Evolutionary conservation across 2,113 vertebrate species (phyloP), one percentile per base, ranked within the genome.

Genomic region (Reinhardtius hippoglossoides): DNA sequence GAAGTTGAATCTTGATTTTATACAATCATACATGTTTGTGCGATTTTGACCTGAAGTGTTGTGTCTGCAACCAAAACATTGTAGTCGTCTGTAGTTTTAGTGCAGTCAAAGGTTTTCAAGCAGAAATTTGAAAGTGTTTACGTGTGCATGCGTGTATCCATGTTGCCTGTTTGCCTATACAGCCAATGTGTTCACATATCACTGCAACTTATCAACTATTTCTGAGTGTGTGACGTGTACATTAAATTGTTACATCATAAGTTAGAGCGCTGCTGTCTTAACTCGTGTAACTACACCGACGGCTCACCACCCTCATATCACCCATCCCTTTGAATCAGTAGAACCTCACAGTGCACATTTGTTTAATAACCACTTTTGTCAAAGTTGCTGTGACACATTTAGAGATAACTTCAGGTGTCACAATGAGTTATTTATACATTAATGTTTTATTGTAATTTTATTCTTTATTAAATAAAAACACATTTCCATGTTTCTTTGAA

Each of bases 401-500:
- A 80, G 70, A 74, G 65, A 83, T 84, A 31, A 83, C 79, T 83
- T 80, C 68, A 57, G 71, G 81, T 87, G 78, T 88, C 87, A 82
- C 82, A 72, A 78, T 86, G n/a, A 77, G 44, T 86, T 89, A 72
- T 87, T 87, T 89, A 82, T 90, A 89, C 74, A 87, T 90, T 88
- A 71, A 76, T 86, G 88, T 92, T 65, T 85, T 92, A 88, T 92
- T 92, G 84, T 87, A 88, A 92, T 85, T 23, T 87, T 89, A 87
- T 89, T 91, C 78, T 88, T 90, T 87, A 87, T 92, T 93, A 88
- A 94, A 94, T 95, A 92, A 94, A 94, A 71, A 27, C 64, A 86
- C 68, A 83, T 89, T 71, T 67, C 80, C 83, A 87, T 88, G 64
- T 78, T 80, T 81, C 56, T 76, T 77, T 65, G 60, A 68, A 46